Evolutionary conservation across 2,797 vertebrate genomes (phyloP).

Genomic region (Ibycter americanus): DNA sequence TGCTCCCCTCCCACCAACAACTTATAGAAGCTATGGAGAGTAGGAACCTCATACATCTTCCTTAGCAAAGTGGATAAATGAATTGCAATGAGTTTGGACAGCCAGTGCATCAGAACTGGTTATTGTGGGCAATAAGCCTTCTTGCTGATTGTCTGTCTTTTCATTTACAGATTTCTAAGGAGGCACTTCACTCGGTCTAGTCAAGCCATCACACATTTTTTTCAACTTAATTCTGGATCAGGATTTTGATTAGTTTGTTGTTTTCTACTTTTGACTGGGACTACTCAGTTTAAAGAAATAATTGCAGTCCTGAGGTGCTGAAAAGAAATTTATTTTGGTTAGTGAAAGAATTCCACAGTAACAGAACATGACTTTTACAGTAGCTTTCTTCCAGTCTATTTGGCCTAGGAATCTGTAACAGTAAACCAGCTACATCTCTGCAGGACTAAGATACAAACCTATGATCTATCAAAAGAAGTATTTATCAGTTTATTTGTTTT

Average conservation of each 20-base stretch:
- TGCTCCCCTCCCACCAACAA: not conserved
- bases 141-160: not conserved
- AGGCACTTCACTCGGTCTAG: not conserved
- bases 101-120: not conserved
- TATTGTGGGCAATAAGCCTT: not conserved
- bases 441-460: not conserved
- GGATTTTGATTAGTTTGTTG: not conserved
- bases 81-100: not conserved
- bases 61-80: not conserved
- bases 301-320: not conserved
- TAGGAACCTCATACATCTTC: not conserved
- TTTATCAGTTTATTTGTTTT: not conserved
- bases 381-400: not conserved
- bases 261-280: not conserved
- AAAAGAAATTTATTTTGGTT: not conserved
- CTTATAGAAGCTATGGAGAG: not conserved
- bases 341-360: not conserved
- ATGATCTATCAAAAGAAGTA: not conserved
- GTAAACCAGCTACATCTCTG: not conserved
- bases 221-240: not conserved
- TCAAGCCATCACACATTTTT: not conserved
- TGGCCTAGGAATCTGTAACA: not conserved
- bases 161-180: not conserved
- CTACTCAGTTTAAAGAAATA: not conserved
- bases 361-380: not conserved